Conservation (phyloP, 2,113 vertebrate genomes). For the Smithornis capensis region DNA sequence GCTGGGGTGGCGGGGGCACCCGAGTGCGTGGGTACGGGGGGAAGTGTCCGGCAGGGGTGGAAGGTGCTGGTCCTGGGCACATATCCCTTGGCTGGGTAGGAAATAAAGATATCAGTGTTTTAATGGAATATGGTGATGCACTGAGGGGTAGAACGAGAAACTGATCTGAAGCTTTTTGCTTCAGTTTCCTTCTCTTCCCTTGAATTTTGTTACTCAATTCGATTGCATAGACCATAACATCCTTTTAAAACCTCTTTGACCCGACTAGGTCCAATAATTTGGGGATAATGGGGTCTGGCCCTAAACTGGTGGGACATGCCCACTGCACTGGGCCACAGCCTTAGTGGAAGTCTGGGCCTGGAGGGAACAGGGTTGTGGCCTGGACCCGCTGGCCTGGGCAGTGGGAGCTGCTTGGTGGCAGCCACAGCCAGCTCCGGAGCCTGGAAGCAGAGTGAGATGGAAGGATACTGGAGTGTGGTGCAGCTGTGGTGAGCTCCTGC, state of each 20-base stretch:
- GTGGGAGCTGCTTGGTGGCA: neutral
- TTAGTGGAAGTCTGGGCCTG: neutral
- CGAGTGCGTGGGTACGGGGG: neutral
- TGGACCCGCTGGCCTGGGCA: neutral
- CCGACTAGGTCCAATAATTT: rapidly evolving
- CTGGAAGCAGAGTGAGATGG: no score
- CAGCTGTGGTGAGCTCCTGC: neutral
- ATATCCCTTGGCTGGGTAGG: neutral
- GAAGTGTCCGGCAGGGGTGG: no score
- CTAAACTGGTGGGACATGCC: rapidly evolving
- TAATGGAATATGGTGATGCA: no score
- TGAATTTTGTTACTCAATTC: neutral
- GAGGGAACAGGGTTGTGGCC: neutral
- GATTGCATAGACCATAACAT: neutral
- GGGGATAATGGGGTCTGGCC: neutral
- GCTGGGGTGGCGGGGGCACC: neutral
- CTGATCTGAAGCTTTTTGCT: neutral
- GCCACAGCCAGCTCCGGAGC: neutral
- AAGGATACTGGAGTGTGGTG: neutral
- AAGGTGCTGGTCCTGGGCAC: neutral
- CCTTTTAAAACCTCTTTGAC: neutral
- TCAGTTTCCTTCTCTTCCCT: neutral
- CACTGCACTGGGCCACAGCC: rapidly evolving
- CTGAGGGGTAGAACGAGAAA: neutral
- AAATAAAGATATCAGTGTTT: neutral